Evolutionary conservation across 2,113 vertebrate species (phyloP).

Genomic region (Scortum barcoo): DNA sequence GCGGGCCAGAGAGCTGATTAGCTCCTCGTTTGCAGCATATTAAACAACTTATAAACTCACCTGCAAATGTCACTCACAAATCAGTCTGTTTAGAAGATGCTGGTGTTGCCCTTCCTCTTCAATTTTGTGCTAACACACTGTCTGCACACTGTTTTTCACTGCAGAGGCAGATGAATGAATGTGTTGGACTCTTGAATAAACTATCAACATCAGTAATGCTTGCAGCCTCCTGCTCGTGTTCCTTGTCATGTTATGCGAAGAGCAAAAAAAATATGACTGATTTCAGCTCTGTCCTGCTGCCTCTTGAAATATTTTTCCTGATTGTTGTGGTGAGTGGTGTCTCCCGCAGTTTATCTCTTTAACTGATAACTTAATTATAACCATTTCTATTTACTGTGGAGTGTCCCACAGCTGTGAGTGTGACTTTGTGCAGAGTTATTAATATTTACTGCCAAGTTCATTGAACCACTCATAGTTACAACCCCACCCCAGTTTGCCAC

Average conservation of each 20-base stretch:
- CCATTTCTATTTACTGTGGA: background rate
- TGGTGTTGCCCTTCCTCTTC: background rate
- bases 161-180: too few species aligned
- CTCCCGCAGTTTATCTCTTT: background rate
- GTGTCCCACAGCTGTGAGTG: background rate
- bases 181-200: background rate
- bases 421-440: background rate
- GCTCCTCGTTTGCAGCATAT: background rate
- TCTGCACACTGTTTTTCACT: too few species aligned
- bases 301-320: background rate
- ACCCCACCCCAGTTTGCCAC: conserved; percentile 17
- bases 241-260: background rate
- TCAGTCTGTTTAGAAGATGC: background rate
- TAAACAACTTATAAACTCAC: background rate
- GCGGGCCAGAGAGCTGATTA: background rate
- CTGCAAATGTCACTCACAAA: too few species aligned
- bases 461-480: conserved; percentile 14
- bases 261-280: background rate
- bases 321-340: background rate
- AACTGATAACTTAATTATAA: too few species aligned
- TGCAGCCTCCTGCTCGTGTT: background rate
- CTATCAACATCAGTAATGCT: background rate
- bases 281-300: too few species aligned
- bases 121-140: background rate
- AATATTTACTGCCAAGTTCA: conserved; percentile 11